These are phyloP conservation scores for Silurus aristotelis DNA, from an alignment of 2,797 vertebrate species.

Conservation along the genomic window DNA sequence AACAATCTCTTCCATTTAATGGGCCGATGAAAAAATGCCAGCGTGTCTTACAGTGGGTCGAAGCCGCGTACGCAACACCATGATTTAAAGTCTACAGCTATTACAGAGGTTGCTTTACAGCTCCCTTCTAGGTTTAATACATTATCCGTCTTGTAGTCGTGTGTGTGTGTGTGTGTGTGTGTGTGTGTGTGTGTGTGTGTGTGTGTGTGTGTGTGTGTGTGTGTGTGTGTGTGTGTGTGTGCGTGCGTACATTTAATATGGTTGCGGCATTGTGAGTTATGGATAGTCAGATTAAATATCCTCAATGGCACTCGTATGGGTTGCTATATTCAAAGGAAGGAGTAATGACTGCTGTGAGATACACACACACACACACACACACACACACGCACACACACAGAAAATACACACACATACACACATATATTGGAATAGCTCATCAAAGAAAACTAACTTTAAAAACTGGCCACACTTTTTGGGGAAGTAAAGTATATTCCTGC, in stretches of 20 bases:
- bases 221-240: slow-evolving; percentile 39
- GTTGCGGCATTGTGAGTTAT: slow-evolving; percentile 55
- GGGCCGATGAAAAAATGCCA: background rate
- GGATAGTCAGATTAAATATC: slow-evolving; percentile 62
- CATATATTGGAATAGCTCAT: slow-evolving; percentile 71
- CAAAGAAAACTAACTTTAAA: slow-evolving; percentile 67
- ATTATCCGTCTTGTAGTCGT: slow-evolving; percentile 55
- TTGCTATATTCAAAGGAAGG: slow-evolving; percentile 54
- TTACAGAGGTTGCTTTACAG: slow-evolving; percentile 25
- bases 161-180: slow-evolving; percentile 46
- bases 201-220: slow-evolving; percentile 23
- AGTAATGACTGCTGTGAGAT: background rate
- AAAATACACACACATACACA: slow-evolving; percentile 28
- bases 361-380: slow-evolving; percentile 21
- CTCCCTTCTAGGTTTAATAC: slow-evolving; percentile 58
- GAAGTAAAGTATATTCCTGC: slow-evolving; percentile 42
- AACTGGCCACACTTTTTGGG: slow-evolving; percentile 60
- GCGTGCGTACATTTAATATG: slow-evolving; percentile 25
- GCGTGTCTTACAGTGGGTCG: background rate
- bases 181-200: slow-evolving; percentile 25
- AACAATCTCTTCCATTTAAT: slow-evolving; percentile 11
- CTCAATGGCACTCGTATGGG: slow-evolving; percentile 58
- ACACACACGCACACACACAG: slow-evolving; percentile 22
- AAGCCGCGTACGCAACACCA: background rate
- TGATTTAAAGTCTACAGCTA: slow-evolving; percentile 38